Evolutionary conservation across 2,113 vertebrate species (phyloP).

Genomic region (Anolis carolinensis): DNA sequence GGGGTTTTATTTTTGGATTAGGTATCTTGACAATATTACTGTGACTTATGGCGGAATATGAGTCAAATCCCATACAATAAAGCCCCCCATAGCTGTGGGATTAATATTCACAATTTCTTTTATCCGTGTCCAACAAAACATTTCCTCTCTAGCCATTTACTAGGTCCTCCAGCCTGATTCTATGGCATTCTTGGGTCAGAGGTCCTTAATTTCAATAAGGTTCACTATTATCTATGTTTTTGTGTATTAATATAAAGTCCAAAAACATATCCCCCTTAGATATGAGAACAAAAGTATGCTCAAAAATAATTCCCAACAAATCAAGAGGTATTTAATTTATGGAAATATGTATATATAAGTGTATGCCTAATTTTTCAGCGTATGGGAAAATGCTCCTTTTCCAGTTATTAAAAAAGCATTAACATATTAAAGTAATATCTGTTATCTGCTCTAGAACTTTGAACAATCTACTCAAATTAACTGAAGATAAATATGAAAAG

Average conservation of each 20-base stretch:
- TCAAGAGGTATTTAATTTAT: not conserved
- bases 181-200: too few relatives aligned
- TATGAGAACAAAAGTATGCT: not conserved
- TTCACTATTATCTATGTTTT: too few relatives aligned
- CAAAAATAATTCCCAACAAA: not conserved
- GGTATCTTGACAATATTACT: not conserved
- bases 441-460: not conserved
- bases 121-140: not conserved
- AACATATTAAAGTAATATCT: too few relatives aligned
- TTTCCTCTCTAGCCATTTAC: too few relatives aligned
- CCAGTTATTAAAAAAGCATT: too few relatives aligned
- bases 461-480: not conserved
- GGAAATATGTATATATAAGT: not conserved
- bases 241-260: too few relatives aligned
- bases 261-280: too few relatives aligned
- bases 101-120: not conserved
- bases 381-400: not conserved
- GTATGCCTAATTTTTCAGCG: not conserved
- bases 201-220: too few relatives aligned
- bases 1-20: not conserved
- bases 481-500: not conserved
- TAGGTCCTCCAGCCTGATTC: too few relatives aligned
- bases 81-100: constrained; percentile 6
- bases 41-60: not conserved
- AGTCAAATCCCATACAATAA: not conserved